Conservation (phyloP, 2,113 vertebrate species). For the Motacilla alba region DNA sequence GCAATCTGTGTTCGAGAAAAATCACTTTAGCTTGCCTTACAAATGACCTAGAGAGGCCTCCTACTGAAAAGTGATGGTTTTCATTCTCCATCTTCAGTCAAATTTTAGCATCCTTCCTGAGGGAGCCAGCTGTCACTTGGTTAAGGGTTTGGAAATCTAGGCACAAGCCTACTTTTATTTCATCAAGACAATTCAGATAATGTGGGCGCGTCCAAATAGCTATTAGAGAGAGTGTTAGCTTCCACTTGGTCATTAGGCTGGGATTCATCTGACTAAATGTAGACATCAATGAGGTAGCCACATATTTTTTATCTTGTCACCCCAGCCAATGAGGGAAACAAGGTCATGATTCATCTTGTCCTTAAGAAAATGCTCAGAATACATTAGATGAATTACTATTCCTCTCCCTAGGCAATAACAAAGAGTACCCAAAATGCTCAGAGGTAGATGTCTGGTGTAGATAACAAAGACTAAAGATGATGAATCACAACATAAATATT, state of each 20-base stretch:
- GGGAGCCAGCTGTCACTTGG: constrained; percentile 33
- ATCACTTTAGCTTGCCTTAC: constrained; percentile 14
- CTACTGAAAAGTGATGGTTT: constrained; percentile 30
- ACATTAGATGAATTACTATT: neutral
- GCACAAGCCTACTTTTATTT: neutral
- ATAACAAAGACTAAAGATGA: neutral
- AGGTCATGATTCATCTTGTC: neutral
- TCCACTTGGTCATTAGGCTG: neutral
- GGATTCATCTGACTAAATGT: neutral
- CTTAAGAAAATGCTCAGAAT: neutral
- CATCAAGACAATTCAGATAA: constrained; percentile 7
- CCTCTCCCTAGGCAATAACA: neutral
- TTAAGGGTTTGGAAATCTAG: constrained; percentile 20
- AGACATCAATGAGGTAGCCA: neutral
- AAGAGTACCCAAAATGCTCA: neutral
- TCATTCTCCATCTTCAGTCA: constrained; percentile 42
- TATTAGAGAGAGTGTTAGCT: neutral
- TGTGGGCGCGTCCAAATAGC: neutral
- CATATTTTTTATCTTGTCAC: neutral
- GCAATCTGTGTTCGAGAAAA: neutral
- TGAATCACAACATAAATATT: neutral
- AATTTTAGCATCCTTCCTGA: constrained; percentile 49
- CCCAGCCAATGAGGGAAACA: neutral
- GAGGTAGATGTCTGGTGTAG: neutral
- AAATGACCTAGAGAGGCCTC: constrained; percentile 27